phyloP scores from a whole-genome alignment of 1,140 invertebrate genomes.

The Drosophila elegans region DNA sequence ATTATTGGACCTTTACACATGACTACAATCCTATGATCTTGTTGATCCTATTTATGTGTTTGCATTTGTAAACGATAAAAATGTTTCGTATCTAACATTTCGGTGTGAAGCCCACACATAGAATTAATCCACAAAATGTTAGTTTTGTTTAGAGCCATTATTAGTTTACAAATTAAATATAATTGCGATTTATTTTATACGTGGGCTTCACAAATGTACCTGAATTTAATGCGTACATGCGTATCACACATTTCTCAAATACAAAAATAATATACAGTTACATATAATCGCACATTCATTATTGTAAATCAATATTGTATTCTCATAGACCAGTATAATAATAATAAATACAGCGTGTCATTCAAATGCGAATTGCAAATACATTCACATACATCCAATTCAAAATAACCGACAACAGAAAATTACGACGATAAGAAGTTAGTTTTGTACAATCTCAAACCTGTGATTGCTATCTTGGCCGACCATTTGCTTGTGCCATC shows the following conservation, averaged over 20 bases:
- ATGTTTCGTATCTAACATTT: not conserved
- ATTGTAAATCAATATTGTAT: conserved; percentile 10
- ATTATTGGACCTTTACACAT: not conserved
- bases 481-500: conserved; percentile 99
- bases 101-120: conserved; percentile 7
- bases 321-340: conserved; percentile 16
- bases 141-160: no score
- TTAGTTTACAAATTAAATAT: not conserved
- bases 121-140: not conserved
- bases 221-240: conserved; percentile 40
- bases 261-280: conserved; percentile 20
- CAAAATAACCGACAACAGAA: conserved; percentile 40
- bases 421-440: conserved; percentile 35
- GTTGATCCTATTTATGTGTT: not conserved
- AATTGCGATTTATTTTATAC: conserved; percentile 11
- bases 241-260: conserved; percentile 28
- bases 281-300: conserved; percentile 31
- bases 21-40: not conserved
- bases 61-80: not conserved
- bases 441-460: conserved; percentile 89
- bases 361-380: conserved; percentile 43
- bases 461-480: conserved; percentile 99
- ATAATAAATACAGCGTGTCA: conserved; percentile 39
- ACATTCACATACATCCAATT: conserved; percentile 59
- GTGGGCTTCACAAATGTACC: conserved; percentile 22